A percentile compares a stretch with the other conserved stretches of the same genome.
These are phyloP conservation scores for Panthera uncia DNA, from an alignment of 2,113 vertebrate genomes.

Conservation along the genomic window DNA sequence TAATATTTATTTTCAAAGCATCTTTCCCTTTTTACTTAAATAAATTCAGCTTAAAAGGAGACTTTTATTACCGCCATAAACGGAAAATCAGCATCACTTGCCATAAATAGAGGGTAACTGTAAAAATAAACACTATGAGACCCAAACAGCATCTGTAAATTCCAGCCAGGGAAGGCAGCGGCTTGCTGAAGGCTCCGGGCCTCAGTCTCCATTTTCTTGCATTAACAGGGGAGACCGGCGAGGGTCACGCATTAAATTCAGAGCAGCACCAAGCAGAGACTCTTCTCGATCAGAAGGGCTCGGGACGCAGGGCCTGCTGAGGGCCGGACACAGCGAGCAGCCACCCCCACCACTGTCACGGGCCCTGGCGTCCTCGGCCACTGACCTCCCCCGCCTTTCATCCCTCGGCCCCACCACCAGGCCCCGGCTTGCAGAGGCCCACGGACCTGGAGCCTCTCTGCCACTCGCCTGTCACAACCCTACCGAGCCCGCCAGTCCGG, in stretches of 20 bases:
- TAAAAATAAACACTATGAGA: constrained; percentile 67
- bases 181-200: background rate
- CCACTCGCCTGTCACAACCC: background rate
- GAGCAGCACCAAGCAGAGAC: background rate
- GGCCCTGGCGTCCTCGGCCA: background rate
- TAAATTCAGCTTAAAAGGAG: constrained; percentile 76
- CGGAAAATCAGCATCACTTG: constrained; percentile 70
- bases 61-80: constrained; percentile 76
- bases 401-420: background rate
- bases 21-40: constrained; percentile 75
- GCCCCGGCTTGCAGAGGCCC: background rate
- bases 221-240: background rate
- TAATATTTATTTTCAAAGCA: constrained; percentile 73
- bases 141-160: constrained; percentile 21
- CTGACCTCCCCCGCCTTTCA: background rate
- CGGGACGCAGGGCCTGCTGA: background rate
- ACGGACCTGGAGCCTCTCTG: background rate
- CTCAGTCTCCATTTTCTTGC: background rate
- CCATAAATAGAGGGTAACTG: constrained; percentile 72
- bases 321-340: background rate
- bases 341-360: accelerated
- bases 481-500: accelerated
- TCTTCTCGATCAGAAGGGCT: background rate
- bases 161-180: background rate
- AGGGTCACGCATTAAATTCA: background rate